These are phyloP conservation scores for Gallinago solitaria DNA, from an alignment of 2,797 vertebrate genomes.

Conservation along the genomic window DNA sequence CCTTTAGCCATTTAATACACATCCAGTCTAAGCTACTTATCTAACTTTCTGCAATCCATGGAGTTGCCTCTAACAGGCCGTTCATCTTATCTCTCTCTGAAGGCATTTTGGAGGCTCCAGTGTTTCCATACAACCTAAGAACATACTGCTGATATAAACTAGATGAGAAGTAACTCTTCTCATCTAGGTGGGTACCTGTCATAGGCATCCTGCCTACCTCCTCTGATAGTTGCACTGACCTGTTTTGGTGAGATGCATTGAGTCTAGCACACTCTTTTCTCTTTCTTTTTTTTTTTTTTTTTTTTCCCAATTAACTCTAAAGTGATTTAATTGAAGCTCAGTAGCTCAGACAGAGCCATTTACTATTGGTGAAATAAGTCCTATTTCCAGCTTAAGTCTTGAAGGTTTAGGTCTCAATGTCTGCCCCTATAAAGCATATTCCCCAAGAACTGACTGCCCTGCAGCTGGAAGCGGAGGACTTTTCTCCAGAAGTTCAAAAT, in stretches of 20 bases:
- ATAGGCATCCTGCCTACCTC: background rate
- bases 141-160: background rate
- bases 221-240: background rate
- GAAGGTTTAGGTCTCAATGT: background rate
- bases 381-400: background rate
- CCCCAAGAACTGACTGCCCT: background rate
- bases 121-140: background rate
- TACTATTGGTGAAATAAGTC: background rate
- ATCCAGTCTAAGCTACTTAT: background rate
- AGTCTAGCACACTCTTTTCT: background rate
- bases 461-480: background rate
- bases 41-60: background rate
- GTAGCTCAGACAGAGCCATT: background rate
- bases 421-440: background rate
- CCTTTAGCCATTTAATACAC: background rate
- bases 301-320: accelerated
- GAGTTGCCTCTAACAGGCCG: background rate
- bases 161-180: background rate
- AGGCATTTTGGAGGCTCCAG: background rate
- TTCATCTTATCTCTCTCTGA: background rate
- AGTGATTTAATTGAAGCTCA: background rate
- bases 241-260: background rate
- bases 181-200: background rate
- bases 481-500: background rate
- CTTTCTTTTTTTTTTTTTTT: background rate